phyloP scores from a whole-genome alignment of 2,888 invertebrate genomes.

The Campaea margaritaria region DNA sequence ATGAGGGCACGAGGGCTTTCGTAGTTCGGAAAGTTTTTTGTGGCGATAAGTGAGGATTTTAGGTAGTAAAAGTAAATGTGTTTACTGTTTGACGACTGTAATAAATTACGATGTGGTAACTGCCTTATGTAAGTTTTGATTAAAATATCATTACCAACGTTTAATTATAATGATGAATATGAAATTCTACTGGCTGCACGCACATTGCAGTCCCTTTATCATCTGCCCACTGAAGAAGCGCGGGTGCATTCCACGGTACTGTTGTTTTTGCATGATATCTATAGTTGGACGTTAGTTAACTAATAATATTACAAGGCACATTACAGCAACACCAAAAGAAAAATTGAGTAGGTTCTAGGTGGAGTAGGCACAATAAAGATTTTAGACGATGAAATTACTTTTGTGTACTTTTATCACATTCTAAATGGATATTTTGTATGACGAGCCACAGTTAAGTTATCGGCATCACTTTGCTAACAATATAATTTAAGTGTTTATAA shows the following conservation, averaged over 20 bases:
- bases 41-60: constrained; percentile 2
- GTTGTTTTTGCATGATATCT: constrained; percentile 53
- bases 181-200: constrained; percentile 5
- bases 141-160: neutral
- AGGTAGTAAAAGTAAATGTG: neutral
- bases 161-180: neutral
- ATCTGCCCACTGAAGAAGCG: constrained; percentile 44
- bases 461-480: too few relatives aligned
- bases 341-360: too few relatives aligned
- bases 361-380: too few relatives aligned
- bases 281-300: constrained; percentile 43
- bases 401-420: too few relatives aligned
- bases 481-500: too few relatives aligned
- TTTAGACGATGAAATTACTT: too few relatives aligned
- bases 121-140: neutral
- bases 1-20: constrained; percentile 25
- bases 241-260: constrained; percentile 48
- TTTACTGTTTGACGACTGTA: neutral
- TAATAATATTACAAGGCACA: neutral
- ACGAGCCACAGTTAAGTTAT: too few relatives aligned
- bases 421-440: too few relatives aligned
- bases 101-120: neutral
- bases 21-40: constrained; percentile 45
- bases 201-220: constrained; percentile 42
- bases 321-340: neutral